Evolutionary conservation across 2,888 invertebrate species (phyloP), one percentile per base, ranked within the genome.

Genomic region (Dorcus parallelipipedus): DNA sequence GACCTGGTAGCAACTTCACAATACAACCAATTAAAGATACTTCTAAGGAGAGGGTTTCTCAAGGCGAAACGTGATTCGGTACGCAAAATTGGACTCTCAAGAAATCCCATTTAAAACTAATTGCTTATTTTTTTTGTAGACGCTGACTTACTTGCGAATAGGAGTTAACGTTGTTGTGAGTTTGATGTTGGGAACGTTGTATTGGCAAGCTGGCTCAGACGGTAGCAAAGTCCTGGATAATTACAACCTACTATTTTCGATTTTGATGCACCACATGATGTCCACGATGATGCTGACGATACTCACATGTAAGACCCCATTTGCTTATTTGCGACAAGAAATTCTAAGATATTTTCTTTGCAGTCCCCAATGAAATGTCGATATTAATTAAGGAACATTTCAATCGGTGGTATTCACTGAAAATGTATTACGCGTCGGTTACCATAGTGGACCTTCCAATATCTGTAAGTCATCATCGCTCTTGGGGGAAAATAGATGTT

Each of bases 231-330:
- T 92, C 0, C 70, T 92, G 51, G 90, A 91, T 70, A 93, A 93
- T 76, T 93, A 92, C 70, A 93, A 93, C 78, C 84, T 95, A 60
- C 80, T 96, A 8, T 97, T 97, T 78, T 91, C 95, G 38, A 91
- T 95, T 68, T 83, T 96, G 59, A 91, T 97, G 83, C 96, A 97
- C 77, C 90, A 95, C 70, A 94, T 92, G 83, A 91, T 93, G 90
- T 89, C 91, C 1, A 90, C 92, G 0, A 93, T 93, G 91, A 93
- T 93, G 93, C 81, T 93, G 17, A 93, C 92, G 0, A 90, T 93
- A 61, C 82, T 93, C 38, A 93, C 92, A 9, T 93, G 93, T 93
- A 79, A 84, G 89, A 83, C 10, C 3, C 14, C 14, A 43, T 50
- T 49, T 48, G 17, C n/a, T 26, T 51, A 45, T 20, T 10, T 38